Percentiles rank a stretch among this genome's conserved stretches.
These are phyloP conservation scores for Nemapogon koenigi DNA, from an alignment of 2,888 invertebrate genomes.

Conservation along the genomic window DNA sequence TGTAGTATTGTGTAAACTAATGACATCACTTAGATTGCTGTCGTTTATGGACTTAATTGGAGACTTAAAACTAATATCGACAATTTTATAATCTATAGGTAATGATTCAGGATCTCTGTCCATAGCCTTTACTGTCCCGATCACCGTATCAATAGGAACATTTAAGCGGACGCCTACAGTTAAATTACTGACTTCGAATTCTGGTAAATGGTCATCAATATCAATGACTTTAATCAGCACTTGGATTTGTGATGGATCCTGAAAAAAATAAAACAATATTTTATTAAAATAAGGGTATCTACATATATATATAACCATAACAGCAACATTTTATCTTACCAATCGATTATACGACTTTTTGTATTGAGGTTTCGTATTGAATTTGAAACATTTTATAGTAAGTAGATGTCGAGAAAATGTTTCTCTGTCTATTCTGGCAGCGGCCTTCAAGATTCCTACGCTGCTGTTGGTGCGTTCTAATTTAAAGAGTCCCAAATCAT, in stretches of 20 bases:
- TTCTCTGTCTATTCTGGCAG: constrained; percentile 72
- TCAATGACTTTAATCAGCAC: constrained; percentile 70
- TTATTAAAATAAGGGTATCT: constrained; percentile 4
- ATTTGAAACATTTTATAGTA: constrained; percentile 75
- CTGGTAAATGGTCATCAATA: constrained; percentile 77
- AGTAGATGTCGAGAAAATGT: constrained; percentile 58
- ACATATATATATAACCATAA: background rate
- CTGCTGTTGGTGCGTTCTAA: constrained; percentile 71
- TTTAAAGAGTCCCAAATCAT: constrained; percentile 69
- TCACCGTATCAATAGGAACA: constrained; percentile 74
- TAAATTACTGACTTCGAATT: constrained; percentile 67
- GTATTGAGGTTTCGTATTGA: constrained; percentile 37
- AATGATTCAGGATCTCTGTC: constrained; percentile 73
- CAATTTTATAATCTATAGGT: constrained; percentile 68
- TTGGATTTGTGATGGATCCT: constrained; percentile 74
- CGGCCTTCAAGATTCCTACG: constrained; percentile 66
- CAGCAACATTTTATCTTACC: constrained; percentile 36
- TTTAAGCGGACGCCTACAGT: constrained; percentile 78
- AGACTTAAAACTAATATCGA: constrained; percentile 64
- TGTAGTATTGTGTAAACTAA: constrained; percentile 70
- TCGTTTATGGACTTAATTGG: constrained; percentile 48
- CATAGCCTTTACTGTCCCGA: constrained; percentile 70
- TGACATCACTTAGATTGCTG: constrained; percentile 55
- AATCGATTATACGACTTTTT: constrained; percentile 69
- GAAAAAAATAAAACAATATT: constrained; percentile 21